Evolutionary conservation across 2,113 vertebrate genomes (phyloP).

Genomic region (Oryzias woworae): DNA sequence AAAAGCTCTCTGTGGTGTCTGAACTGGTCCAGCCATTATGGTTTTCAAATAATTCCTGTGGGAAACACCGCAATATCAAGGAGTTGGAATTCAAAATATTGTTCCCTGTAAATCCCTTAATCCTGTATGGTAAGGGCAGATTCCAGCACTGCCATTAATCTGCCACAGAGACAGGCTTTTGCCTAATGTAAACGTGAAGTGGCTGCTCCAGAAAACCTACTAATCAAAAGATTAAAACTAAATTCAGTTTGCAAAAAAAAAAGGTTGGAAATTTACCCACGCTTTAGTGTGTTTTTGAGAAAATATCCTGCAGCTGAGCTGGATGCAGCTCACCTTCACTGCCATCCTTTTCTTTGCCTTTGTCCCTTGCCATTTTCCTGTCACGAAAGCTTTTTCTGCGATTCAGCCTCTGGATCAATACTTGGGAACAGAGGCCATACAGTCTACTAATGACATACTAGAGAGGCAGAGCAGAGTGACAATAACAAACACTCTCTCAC

Average conservation of each 20-base stretch:
- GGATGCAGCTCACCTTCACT: constrained; percentile 7
- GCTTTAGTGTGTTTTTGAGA: not conserved
- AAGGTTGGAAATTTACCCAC: no score
- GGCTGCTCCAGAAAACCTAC: not conserved
- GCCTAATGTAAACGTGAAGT: not conserved
- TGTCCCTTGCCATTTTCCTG: constrained; percentile 27
- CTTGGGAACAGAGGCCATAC: constrained; percentile 48
- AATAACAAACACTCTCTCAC: constrained; percentile 55
- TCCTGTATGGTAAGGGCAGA: not conserved
- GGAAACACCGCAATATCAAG: not conserved
- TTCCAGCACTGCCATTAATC: constrained; percentile 1
- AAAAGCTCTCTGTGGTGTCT: no score
- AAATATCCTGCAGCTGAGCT: not conserved
- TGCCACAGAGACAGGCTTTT: no score
- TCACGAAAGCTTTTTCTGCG: constrained; percentile 43
- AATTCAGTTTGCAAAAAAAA: no score
- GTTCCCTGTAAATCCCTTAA: not conserved
- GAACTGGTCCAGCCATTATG: no score
- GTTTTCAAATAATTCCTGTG: no score
- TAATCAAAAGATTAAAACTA: no score
- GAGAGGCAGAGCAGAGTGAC: constrained; percentile 35
- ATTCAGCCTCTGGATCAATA: constrained; percentile 63
- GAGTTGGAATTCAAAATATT: not conserved
- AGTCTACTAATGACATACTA: constrained; percentile 55
- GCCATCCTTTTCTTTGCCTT: constrained; percentile 6